Evolutionary conservation across 1,140 invertebrate species (phyloP).

Genomic region (Ostrea denselamellosa): DNA sequence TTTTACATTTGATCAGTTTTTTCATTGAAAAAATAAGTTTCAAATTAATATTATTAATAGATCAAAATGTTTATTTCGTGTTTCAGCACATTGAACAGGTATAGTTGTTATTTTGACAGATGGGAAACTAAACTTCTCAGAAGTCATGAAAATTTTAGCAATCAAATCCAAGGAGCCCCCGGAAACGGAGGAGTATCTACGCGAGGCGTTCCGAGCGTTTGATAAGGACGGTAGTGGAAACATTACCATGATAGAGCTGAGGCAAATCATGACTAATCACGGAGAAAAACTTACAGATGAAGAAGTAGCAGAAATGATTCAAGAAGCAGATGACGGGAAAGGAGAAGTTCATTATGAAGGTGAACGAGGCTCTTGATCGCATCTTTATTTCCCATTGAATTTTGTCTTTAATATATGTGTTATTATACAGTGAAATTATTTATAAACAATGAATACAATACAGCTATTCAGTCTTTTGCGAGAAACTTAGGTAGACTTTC

Average conservation of each 20-base stretch:
- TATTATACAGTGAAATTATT: no score
- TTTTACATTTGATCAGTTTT: no score
- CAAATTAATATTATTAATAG: no score
- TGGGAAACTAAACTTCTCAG: conserved; percentile 79
- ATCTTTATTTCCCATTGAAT: no score
- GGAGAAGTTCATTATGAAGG: conserved; percentile 98
- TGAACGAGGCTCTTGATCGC: conserved; percentile 78
- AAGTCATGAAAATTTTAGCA: conserved; percentile 95
- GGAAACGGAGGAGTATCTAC: conserved; percentile 98
- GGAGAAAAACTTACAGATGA: conserved; percentile 94
- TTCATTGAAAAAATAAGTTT: no score
- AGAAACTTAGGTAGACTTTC: no score
- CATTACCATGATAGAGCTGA: conserved; percentile 62
- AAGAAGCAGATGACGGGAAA: conserved; percentile 93
- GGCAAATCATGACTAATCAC: conserved; percentile 93
- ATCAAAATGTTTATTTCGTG: no score
- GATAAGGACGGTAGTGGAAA: conserved; percentile 98
- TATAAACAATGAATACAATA: no score
- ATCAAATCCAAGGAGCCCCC: conserved; percentile 98
- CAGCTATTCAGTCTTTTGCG: no score
- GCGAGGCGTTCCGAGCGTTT: conserved; percentile 98
- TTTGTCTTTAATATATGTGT: no score
- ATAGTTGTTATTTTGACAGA: conserved; percentile 3
- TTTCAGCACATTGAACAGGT: no score
- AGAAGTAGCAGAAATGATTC: conserved; percentile 95